Evolutionary conservation across 2,797 vertebrate genomes (phyloP).

Genomic region (Bradypodion ventrale): DNA sequence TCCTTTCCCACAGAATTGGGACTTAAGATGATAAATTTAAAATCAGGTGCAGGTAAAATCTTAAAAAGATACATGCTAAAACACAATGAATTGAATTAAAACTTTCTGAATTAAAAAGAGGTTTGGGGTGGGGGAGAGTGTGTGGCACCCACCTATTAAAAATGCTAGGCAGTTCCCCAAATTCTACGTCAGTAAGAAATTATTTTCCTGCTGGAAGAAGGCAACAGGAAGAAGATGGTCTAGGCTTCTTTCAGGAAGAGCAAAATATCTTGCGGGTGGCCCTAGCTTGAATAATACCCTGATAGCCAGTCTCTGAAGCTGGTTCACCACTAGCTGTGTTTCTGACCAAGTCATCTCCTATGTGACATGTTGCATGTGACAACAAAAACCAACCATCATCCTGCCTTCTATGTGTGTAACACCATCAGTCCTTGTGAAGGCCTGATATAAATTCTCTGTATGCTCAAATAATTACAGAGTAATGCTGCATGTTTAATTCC

Average conservation of each 20-base stretch:
- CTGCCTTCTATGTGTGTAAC: not conserved
- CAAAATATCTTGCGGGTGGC: not conserved
- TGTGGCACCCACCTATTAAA: too few species aligned
- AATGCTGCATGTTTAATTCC: not conserved
- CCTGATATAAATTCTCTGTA: not conserved
- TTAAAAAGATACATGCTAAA: too few species aligned
- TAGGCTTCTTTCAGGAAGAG: not conserved
- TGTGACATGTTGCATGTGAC: not conserved
- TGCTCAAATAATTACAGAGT: constrained; percentile 1
- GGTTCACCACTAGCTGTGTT: not conserved
- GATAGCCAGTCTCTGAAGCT: not conserved
- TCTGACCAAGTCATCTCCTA: not conserved
- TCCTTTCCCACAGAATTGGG: too few species aligned
- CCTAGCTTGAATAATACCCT: constrained; percentile 10
- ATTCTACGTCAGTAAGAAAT: too few species aligned
- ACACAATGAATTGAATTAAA: too few species aligned
- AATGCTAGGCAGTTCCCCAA: too few species aligned
- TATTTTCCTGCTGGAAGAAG: too few species aligned
- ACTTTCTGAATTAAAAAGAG: too few species aligned
- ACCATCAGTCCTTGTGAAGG: not conserved
- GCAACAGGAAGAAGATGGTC: too few species aligned
- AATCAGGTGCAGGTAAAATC: too few species aligned
- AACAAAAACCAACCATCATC: fast-evolving
- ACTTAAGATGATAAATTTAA: too few species aligned
- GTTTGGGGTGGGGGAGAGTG: too few species aligned